Base-by-base conservation (phyloP, 2,888 invertebrate species). In the Drosophila diplacantha region DNA sequence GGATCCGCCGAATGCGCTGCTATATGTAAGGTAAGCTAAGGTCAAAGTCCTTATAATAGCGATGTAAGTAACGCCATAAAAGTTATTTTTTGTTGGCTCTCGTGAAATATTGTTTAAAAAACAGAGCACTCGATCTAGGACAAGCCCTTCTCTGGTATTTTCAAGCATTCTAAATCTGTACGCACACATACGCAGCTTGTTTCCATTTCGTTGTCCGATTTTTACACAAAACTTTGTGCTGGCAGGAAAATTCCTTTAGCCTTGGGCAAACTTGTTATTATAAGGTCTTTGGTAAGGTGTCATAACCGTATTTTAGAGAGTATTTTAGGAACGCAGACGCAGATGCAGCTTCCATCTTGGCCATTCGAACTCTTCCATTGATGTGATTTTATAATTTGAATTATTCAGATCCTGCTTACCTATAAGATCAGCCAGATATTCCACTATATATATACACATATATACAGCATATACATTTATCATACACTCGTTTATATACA, bases 351-450 rank as follows among this genome's bases (percentile, higher is more conserved):
- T 49, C 26, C 37, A 57, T 57, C 58, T 50, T 37, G 57, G 67
- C 67, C 67, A 65, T 66, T 55, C 32, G 49, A 58, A 52, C 50
- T 70, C 71, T 61, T 68, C 51, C 71, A 68, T 66, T 46, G 56
- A 37, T 68, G 64, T 73, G 60, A 65, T 63, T 75, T 61, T 43
- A 39, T 29, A 59, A 61, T 51, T 70, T 55, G 38, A 74, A 60
- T 66, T 66, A 46, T 50, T 47, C 44, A 18, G 49, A 38, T n/a
- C 55, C 38, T 56, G 37, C 38, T 26, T 44, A 58, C 12, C 51
- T 53, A 43, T 18, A 58, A 44, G 37, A 37, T 55, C 57, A 26
- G 24, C 38, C 57, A 57, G 39, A 57, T 57, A 57, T 57, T 57
- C 58, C 57, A 57, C 39, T 54, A 72, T 51, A 56, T 54, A 34